Percentiles rank a stretch among this genome's conserved stretches.
Evolutionary conservation across 2,113 vertebrate genomes (phyloP).

Genomic region (Butastur rufipennis): DNA sequence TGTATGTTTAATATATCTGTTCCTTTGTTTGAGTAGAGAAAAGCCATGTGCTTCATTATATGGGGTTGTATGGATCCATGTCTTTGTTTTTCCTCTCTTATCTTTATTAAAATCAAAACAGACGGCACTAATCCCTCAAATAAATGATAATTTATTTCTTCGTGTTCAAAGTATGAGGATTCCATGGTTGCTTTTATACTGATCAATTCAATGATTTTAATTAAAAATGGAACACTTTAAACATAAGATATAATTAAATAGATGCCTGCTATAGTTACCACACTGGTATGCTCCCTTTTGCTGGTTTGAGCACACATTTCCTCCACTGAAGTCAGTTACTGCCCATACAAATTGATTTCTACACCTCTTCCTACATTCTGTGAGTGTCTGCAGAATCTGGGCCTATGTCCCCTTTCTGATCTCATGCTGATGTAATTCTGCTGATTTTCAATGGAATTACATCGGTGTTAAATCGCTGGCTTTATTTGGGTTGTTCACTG

Average conservation of each 20-base stretch:
- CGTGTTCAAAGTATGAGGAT: conserved; percentile 54
- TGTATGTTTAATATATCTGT: conserved; percentile 59
- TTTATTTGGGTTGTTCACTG: conserved; percentile 8
- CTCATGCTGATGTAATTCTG: conserved; percentile 32
- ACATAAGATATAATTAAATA: conserved; percentile 56
- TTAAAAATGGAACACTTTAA: conserved; percentile 70
- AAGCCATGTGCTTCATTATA: conserved; percentile 32
- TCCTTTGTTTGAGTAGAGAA: conserved; percentile 50
- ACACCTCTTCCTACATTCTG: conserved; percentile 28
- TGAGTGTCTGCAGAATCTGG: conserved; percentile 22
- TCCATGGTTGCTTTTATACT: conserved; percentile 53
- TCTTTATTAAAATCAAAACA: conserved; percentile 77
- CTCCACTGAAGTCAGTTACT: background rate
- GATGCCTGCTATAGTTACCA: conserved; percentile 53
- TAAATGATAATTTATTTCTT: conserved; percentile 72
- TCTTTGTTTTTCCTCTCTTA: conserved; percentile 67
- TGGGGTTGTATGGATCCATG: conserved; percentile 33
- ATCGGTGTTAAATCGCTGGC: background rate
- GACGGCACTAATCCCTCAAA: conserved; percentile 61
- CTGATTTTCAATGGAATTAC: conserved; percentile 46
- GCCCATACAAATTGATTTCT: conserved; percentile 46
- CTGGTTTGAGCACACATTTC: conserved; percentile 12
- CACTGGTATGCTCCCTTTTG: background rate
- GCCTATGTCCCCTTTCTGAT: conserved; percentile 28
- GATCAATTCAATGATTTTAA: conserved; percentile 73